Evolutionary conservation across 2,113 vertebrate genomes (phyloP), one percentile per base, ranked within the genome.

Genomic region (Amphilophus citrinellus): DNA sequence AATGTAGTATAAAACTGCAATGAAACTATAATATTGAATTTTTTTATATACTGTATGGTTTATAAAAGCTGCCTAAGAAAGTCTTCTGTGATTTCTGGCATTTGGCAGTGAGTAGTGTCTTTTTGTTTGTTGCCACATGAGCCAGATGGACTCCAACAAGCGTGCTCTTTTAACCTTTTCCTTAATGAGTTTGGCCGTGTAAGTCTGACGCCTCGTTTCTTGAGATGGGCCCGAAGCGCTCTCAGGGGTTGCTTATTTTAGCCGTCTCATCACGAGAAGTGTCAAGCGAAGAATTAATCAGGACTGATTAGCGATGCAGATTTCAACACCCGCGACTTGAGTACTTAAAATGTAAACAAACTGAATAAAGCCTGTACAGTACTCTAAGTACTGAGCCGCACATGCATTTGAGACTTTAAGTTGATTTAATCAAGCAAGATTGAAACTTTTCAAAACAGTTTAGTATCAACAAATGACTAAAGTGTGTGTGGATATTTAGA

Each of bases 221-320:
- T 15, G 30, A 91, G 79, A 86, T 42, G 60, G 56, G n/a, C 82
- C 84, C n/a, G 11, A 76, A 75, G 44, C 63, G 17, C 76, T 87
- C 76, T 87, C 22, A 13, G 76, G 87, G 37, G 84, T 57, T 81
- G 83, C 91, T 84, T 91, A 84, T 89, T 92, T 86, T 82, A 90
- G 85, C 78, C 22, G 10, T 60, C 59, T 87, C 80, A 79, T 87
- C 59, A 78, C 5, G 17, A 85, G 65, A 86, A 65, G 42, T 58
- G 42, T 80, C 61, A 86, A 80, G 66, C 5, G 22, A 84, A 66
- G 73, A 90, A 91, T 82, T 79, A 88, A 91, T 91, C 88, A 92
- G 79, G 56, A 61, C 81, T 91, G 79, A 90, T 92, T 89, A 88
- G 60, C 2, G 37, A 87, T 88, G 53, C 82, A 79, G 80, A 91